Evolutionary conservation across 1,140 invertebrate genomes (phyloP).

Genomic region (Plectus sambesii): DNA sequence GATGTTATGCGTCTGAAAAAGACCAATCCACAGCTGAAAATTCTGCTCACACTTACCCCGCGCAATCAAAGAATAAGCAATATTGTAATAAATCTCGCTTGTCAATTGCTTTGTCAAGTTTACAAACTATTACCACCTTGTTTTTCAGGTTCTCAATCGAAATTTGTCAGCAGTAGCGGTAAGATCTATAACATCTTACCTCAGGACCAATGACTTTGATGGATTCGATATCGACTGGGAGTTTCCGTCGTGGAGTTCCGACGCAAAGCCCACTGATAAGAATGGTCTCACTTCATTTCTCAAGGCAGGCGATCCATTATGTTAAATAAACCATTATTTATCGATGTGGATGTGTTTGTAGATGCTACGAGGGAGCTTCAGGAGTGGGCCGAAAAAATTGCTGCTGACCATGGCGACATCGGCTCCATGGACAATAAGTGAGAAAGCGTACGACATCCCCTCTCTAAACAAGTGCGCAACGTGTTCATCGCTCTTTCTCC

Average conservation of each 20-base stretch:
- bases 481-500: not conserved
- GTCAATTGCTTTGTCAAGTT: too few relatives aligned
- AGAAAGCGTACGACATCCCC: slow-evolving; percentile 23
- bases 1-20: slow-evolving; percentile 9
- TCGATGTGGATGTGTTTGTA: slow-evolving; percentile 4
- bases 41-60: slow-evolving; percentile 11
- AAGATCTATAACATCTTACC: slow-evolving; percentile 14
- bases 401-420: slow-evolving; percentile 23
- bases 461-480: slow-evolving; percentile 25
- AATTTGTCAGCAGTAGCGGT: slow-evolving; percentile 8
- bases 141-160: slow-evolving; percentile 20
- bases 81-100: slow-evolving; percentile 12
- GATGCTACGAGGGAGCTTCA: slow-evolving; percentile 16
- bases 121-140: not conserved
- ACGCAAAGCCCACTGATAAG: slow-evolving; percentile 21
- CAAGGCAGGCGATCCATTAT: slow-evolving; percentile 13
- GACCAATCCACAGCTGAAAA: slow-evolving; percentile 6
- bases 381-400: slow-evolving; percentile 6
- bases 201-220: slow-evolving; percentile 22
- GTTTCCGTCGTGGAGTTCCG: slow-evolving; percentile 30
- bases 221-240: slow-evolving; percentile 38
- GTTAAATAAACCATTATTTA: slow-evolving; percentile 9
- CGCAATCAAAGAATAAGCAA: slow-evolving; percentile 7
- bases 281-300: slow-evolving; percentile 18
- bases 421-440: slow-evolving; percentile 27